Conservation (phyloP, 2,888 invertebrate species). For the Hemistola chrysoprasaria region DNA sequence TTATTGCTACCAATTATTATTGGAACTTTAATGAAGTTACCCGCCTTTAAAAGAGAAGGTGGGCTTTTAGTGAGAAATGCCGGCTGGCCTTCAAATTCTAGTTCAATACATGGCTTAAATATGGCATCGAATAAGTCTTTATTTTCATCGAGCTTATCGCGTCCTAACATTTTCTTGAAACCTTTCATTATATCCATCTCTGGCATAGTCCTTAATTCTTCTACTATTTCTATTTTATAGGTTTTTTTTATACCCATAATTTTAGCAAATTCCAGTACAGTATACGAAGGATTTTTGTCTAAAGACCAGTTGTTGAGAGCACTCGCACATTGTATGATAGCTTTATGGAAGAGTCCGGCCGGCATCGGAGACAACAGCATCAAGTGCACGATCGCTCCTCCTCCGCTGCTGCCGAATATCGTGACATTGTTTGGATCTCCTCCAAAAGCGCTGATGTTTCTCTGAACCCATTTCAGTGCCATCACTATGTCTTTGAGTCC, state of each 20-base stretch:
- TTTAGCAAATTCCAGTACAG: slow-evolving; percentile 52
- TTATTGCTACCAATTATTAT: slow-evolving; percentile 70
- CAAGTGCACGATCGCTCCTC: slow-evolving; percentile 70
- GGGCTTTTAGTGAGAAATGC: slow-evolving; percentile 68
- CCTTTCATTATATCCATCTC: slow-evolving; percentile 51
- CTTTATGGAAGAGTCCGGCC: slow-evolving; percentile 69
- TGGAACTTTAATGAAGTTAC: slow-evolving; percentile 69
- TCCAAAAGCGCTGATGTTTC: slow-evolving; percentile 65
- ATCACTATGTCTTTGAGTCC: slow-evolving; percentile 72
- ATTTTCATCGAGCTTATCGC: slow-evolving; percentile 25
- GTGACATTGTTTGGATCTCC: slow-evolving; percentile 74
- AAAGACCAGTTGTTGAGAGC: slow-evolving; percentile 69
- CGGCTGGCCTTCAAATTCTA: slow-evolving; percentile 67
- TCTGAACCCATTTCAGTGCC: slow-evolving; percentile 71
- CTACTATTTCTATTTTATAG: slow-evolving; percentile 55
- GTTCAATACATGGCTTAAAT: slow-evolving; percentile 70
- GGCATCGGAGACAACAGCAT: slow-evolving; percentile 77
- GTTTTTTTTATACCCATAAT: slow-evolving; percentile 50
- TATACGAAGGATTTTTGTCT: slow-evolving; percentile 54
- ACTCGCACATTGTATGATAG: slow-evolving; percentile 69
- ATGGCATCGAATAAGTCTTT: slow-evolving; percentile 48
- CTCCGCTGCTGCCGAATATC: slow-evolving; percentile 71
- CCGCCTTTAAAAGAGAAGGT: slow-evolving; percentile 58
- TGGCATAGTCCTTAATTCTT: slow-evolving; percentile 50
- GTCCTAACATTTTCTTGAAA: slow-evolving; percentile 30